These are phyloP conservation scores for Kobus ellipsiprymnus DNA, from an alignment of 2,113 vertebrate genomes.

Conservation along the genomic window DNA sequence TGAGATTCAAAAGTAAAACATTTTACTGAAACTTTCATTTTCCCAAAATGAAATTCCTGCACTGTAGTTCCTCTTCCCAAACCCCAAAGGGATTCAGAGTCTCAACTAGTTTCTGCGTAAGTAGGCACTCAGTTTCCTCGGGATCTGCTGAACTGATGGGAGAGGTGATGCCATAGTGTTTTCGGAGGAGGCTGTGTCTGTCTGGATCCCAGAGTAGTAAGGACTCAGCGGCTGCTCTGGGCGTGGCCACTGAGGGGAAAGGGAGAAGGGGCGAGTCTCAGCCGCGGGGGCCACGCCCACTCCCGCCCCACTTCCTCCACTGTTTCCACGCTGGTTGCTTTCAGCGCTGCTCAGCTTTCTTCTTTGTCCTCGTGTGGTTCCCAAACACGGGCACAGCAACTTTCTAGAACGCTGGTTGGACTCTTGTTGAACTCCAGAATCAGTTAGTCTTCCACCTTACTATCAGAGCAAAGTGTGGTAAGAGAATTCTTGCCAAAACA, in stretches of 20 bases:
- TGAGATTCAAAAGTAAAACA: slow-evolving; percentile 91
- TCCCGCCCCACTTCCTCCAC: background rate
- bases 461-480: background rate
- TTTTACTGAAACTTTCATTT: background rate
- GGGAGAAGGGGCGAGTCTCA: background rate
- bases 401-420: background rate
- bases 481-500: background rate
- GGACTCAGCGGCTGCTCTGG: background rate
- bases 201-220: slow-evolving; percentile 81
- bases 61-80: slow-evolving; percentile 89
- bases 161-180: slow-evolving; percentile 88
- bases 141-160: slow-evolving; percentile 88
- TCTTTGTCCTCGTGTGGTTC: slow-evolving; percentile 80
- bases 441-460: background rate
- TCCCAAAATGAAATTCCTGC: slow-evolving; percentile 73
- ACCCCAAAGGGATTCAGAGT: slow-evolving; percentile 84
- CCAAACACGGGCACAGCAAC: background rate
- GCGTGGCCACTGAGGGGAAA: background rate
- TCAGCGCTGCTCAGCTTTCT: slow-evolving; percentile 77
- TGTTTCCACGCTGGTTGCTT: background rate
- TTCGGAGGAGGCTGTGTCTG: slow-evolving; percentile 82
- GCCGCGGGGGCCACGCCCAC: background rate
- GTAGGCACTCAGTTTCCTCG: slow-evolving; percentile 84
- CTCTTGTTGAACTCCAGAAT: background rate
- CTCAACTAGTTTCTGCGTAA: slow-evolving; percentile 85